Conservation (phyloP, 2,888 invertebrate species). For the Drosophila sordidula region DNA sequence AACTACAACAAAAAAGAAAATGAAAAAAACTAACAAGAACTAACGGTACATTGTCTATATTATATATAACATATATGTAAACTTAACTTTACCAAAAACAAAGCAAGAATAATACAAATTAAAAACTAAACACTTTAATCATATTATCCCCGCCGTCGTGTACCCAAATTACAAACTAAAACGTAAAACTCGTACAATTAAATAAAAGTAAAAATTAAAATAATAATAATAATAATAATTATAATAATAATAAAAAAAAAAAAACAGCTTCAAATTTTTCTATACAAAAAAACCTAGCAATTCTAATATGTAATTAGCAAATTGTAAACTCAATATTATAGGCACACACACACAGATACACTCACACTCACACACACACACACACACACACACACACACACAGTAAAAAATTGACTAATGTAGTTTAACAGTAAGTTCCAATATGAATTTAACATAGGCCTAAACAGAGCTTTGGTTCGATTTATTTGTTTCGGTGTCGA, state of each 20-base stretch:
- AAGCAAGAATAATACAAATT: constrained; percentile 15
- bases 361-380: constrained; percentile 31
- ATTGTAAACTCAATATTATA: constrained; percentile 67
- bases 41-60: constrained; percentile 64
- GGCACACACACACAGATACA: constrained; percentile 40
- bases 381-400: constrained; percentile 21
- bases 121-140: constrained; percentile 73
- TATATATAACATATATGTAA: constrained; percentile 48
- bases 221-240: constrained; percentile 21
- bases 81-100: constrained; percentile 51
- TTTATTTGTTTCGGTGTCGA: constrained; percentile 2
- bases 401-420: background rate
- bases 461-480: constrained; percentile 5
- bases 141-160: constrained; percentile 83
- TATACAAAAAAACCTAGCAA: constrained; percentile 54
- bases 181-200: constrained; percentile 51
- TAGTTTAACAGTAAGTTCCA: constrained; percentile 36
- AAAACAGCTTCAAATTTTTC: constrained; percentile 68
- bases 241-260: constrained; percentile 23
- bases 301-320: constrained; percentile 71
- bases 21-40: constrained; percentile 19
- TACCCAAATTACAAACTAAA: constrained; percentile 74
- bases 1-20: constrained; percentile 48
- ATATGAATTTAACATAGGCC: constrained; percentile 46
- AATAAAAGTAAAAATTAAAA: constrained; percentile 29